phyloP scores from a whole-genome alignment of 2,888 invertebrate species.

The Dasysyrphus tricinctus region DNA sequence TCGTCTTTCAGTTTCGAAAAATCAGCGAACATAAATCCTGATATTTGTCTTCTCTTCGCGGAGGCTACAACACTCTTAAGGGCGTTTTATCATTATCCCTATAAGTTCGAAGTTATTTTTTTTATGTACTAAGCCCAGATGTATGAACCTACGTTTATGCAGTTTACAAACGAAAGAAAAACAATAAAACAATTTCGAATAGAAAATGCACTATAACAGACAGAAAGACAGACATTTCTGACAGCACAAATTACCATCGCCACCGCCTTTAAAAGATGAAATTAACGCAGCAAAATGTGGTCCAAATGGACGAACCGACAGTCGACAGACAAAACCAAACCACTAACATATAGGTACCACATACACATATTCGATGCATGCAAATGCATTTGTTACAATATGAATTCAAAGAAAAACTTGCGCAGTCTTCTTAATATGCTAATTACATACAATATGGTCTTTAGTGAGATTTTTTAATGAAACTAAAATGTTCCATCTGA shows the following conservation, averaged over 20 bases:
- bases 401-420: background rate
- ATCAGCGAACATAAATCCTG: conserved; percentile 55
- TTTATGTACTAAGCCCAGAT: conserved; percentile 48
- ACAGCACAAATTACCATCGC: conserved; percentile 67
- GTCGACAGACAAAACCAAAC: conserved; percentile 10
- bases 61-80: conserved; percentile 15
- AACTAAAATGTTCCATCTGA: conserved; percentile 71
- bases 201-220: conserved; percentile 5
- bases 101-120: conserved; percentile 44
- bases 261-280: conserved; percentile 56
- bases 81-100: conserved; percentile 27
- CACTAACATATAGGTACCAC: background rate
- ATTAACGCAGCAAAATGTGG: conserved; percentile 4
- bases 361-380: conserved; percentile 59
- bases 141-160: background rate
- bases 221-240: conserved; percentile 53
- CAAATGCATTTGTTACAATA: conserved; percentile 72
- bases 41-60: conserved; percentile 62
- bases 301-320: conserved; percentile 1
- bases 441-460: conserved; percentile 60
- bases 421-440: conserved; percentile 60
- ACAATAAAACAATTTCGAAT: conserved; percentile 10
- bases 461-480: conserved; percentile 54
- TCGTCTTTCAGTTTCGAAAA: background rate
- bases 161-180: conserved; percentile 3